Evolutionary conservation across 2,888 invertebrate species (phyloP).

Genomic region (Brenthis daphne): DNA sequence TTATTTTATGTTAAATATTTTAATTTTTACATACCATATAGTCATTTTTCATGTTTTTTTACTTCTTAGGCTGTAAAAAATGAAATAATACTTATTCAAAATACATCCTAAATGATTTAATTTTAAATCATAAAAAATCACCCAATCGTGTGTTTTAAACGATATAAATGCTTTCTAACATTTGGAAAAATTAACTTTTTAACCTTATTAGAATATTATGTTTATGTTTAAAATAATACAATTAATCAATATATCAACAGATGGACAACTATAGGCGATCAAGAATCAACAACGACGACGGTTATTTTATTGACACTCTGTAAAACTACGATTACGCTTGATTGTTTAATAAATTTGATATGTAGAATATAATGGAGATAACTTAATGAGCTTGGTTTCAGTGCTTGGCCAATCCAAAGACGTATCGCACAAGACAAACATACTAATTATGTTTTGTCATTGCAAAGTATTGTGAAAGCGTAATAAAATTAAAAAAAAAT

Average conservation of each 20-base stretch:
- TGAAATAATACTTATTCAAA: too few species aligned
- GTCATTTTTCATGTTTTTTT: too few species aligned
- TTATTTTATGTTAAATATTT: background rate
- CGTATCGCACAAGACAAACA: background rate
- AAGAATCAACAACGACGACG: conserved; percentile 64
- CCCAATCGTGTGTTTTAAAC: too few species aligned
- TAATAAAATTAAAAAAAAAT: background rate
- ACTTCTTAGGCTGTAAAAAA: too few species aligned
- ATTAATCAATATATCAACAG: conserved; percentile 46
- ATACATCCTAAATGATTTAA: too few species aligned
- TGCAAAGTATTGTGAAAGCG: background rate
- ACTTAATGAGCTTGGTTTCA: conserved; percentile 36
- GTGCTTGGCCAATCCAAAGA: background rate
- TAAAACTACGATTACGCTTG: conserved; percentile 48
- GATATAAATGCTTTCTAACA: too few species aligned
- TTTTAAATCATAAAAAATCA: too few species aligned
- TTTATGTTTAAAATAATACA: too few species aligned
- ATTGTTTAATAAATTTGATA: conserved; percentile 13
- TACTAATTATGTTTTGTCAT: background rate
- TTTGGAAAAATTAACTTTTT: too few species aligned
- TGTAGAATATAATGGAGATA: conserved; percentile 22
- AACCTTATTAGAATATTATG: background rate
- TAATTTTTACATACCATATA: background rate
- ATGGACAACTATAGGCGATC: conserved; percentile 75
- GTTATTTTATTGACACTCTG: conserved; percentile 61